phyloP scores from a whole-genome alignment of 2,797 vertebrate species.

The Argentina silus region DNA sequence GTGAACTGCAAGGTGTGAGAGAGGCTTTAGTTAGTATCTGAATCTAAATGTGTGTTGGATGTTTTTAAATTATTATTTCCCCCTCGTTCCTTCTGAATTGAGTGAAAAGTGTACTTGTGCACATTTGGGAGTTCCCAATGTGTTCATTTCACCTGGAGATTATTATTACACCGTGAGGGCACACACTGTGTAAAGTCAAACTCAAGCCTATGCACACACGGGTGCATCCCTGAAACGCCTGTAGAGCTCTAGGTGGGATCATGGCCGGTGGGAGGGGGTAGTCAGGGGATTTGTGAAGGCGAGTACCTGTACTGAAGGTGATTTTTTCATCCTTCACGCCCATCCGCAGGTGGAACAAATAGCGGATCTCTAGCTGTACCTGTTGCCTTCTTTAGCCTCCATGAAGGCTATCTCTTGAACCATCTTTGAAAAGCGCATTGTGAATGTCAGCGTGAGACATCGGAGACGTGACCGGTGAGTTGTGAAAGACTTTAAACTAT shows the following conservation, averaged over 20 bases:
- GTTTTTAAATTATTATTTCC: too few relatives aligned
- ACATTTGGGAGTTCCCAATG: not conserved
- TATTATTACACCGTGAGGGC: constrained; percentile 21
- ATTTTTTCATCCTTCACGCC: constrained; percentile 52
- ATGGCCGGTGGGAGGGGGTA: constrained; percentile 50
- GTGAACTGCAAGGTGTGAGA: too few relatives aligned
- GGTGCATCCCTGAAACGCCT: constrained; percentile 48
- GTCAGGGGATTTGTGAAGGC: constrained; percentile 52
- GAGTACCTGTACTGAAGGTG: constrained; percentile 51
- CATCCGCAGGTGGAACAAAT: constrained; percentile 59
- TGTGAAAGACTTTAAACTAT: constrained; percentile 46
- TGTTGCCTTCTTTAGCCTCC: constrained; percentile 26
- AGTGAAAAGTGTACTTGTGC: not conserved
- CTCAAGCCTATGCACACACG: constrained; percentile 38
- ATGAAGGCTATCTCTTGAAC: constrained; percentile 26
- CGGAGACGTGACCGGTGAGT: constrained; percentile 58
- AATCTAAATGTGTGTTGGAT: too few relatives aligned
- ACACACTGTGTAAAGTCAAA: not conserved
- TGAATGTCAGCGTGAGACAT: constrained; percentile 47
- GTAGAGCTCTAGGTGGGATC: constrained; percentile 48
- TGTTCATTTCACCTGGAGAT: constrained; percentile 33
- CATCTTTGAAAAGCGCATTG: constrained; percentile 19
- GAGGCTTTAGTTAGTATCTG: too few relatives aligned
- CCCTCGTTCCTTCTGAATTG: not conserved
- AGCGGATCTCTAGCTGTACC: constrained; percentile 44